Base-by-base conservation (phyloP, 1,140 invertebrate genomes). In the Drosophila orosa region DNA sequence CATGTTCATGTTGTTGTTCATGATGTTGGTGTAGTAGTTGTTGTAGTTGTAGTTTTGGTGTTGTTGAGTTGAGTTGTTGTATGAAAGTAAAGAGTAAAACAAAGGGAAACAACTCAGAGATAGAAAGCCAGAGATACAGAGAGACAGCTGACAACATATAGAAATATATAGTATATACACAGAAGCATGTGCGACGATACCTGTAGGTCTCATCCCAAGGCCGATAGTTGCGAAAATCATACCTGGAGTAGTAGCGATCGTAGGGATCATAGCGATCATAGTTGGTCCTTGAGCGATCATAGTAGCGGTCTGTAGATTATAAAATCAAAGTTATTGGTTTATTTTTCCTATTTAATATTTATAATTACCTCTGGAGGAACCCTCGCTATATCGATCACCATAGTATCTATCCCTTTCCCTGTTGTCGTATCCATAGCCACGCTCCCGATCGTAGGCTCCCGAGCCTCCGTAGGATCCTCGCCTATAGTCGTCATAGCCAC, bases 161-260 rank as follows among this genome's bases (percentile, higher is more conserved):
- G 62, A n/a, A n/a, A 55, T 55, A 48, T 55, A n/a, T 40, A n/a
- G n/a, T n/a, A 72, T 45, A 55, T 59, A 59, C 27, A 60, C 17
- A 48, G 15, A 56, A 42, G 48, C 42, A n/a, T n/a, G 63, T 27
- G 52, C 57, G 44, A 58, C 87, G 80, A 90, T 92, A 92, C 91
- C 91, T 92, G 85, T 92, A 92, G 68, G 89, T 92, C 77, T 93
- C 92, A 90, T 93, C 92, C 84, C 83, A 93, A 45, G 92, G 92
- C 40, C 91, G 90, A 78, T 92, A 93, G 67, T 92, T 92, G 67
- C 91, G 86, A 85, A 84, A 92, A 86, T 92, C 92, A 86, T 92
- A 91, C 80, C 91, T 89, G 76, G 91, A 76, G 68, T 86, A 83
- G 71, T 92, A 92, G 65, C 92, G 78, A 75, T 92, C 89, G 58